phyloP scores from a whole-genome alignment of 2,113 vertebrate species.

The Microtus richardsoni region DNA sequence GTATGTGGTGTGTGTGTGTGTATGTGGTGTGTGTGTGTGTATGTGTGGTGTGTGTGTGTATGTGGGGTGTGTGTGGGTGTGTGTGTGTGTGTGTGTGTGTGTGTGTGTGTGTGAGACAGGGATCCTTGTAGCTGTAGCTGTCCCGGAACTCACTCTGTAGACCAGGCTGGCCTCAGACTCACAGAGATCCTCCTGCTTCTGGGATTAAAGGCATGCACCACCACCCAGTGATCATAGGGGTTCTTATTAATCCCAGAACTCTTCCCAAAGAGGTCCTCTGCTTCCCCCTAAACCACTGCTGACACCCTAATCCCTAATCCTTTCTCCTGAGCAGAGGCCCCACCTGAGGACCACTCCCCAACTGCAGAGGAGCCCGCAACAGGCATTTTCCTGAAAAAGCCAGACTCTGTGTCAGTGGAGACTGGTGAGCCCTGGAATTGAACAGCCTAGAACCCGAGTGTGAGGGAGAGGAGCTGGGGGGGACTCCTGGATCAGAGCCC shows the following conservation, averaged over 20 bases:
- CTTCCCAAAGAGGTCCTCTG: neutral
- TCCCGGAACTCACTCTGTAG: no score
- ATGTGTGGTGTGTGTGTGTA: no score
- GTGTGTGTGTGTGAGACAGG: no score
- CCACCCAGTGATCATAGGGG: neutral
- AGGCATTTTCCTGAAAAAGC: slow-evolving; percentile 89
- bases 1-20: no score
- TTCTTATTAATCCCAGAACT: neutral
- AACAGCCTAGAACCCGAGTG: neutral
- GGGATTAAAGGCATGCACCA: no score
- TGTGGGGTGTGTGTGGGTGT: no score
- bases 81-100: no score
- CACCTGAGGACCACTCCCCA: slow-evolving; percentile 72
- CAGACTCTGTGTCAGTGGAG: slow-evolving; percentile 83
- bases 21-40: no score
- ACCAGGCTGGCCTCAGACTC: no score
- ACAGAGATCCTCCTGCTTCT: no score
- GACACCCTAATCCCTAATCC: neutral
- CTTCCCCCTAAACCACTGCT: neutral
- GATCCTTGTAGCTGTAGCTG: no score
- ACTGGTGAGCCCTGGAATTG: slow-evolving; percentile 79
- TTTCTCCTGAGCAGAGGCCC: slow-evolving; percentile 57
- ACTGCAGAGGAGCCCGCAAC: slow-evolving; percentile 76
- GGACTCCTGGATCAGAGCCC: neutral
- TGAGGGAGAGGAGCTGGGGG: neutral